Conservation (phyloP, 2,888 invertebrate genomes). For the Eilema griseolum region DNA sequence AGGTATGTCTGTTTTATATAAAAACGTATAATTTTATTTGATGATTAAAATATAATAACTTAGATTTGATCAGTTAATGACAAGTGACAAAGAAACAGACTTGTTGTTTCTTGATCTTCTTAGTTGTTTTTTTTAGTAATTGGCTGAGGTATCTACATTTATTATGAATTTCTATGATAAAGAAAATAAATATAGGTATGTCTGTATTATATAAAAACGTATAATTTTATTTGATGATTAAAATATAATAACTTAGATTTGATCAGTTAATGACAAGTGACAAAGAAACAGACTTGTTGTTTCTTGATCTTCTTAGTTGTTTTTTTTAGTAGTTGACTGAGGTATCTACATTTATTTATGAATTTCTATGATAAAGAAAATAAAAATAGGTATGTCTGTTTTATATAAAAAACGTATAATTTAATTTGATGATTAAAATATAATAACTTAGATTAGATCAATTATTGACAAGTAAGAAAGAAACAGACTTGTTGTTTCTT, state of each 20-base stretch:
- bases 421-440: too few relatives aligned
- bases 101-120: too few relatives aligned
- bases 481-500: neutral
- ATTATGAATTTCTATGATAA: neutral
- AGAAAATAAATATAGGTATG: neutral
- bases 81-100: neutral
- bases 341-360: too few relatives aligned
- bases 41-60: too few relatives aligned
- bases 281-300: neutral
- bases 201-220: neutral
- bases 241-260: neutral
- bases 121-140: too few relatives aligned
- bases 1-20: neutral
- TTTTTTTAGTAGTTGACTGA: too few relatives aligned
- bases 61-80: neutral
- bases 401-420: too few relatives aligned
- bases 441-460: neutral
- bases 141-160: too few relatives aligned
- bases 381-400: neutral
- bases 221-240: too few relatives aligned
- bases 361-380: neutral
- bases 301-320: too few relatives aligned
- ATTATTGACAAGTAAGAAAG: neutral
- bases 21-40: too few relatives aligned
- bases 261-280: neutral